Conservation (phyloP, 2,113 vertebrate genomes). For the Erpornis zantholeuca region DNA sequence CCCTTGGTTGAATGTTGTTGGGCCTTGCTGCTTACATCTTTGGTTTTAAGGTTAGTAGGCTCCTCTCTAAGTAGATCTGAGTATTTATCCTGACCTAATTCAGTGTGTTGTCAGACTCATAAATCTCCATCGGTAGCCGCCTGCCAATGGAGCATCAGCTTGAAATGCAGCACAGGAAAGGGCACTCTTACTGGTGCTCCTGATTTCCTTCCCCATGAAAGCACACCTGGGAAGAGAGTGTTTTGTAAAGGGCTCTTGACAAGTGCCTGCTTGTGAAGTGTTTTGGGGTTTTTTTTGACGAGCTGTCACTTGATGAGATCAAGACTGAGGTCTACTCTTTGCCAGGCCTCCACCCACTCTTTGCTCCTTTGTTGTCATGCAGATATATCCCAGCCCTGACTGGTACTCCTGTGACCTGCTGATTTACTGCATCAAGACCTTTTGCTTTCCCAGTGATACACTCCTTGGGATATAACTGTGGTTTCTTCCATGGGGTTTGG, state of each 20-base stretch:
- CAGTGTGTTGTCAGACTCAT: neutral
- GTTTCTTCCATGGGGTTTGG: neutral
- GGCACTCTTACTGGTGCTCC: neutral
- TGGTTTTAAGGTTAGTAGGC: conserved; percentile 21
- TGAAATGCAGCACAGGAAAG: fast-evolving
- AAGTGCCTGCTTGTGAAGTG: neutral
- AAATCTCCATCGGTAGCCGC: neutral
- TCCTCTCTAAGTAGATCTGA: neutral
- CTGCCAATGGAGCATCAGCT: neutral
- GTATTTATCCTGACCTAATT: conserved; percentile 29
- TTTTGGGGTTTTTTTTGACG: neutral
- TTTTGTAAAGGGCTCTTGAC: neutral
- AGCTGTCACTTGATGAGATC: neutral
- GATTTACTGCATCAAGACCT: neutral
- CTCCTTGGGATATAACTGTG: neutral
- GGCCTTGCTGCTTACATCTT: neutral
- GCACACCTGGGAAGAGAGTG: neutral
- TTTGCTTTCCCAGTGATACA: neutral
- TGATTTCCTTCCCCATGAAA: neutral
- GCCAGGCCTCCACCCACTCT: neutral
- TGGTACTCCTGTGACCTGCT: neutral
- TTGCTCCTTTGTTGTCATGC: neutral
- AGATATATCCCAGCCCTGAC: neutral
- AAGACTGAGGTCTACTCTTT: neutral
- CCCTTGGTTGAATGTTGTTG: neutral